phyloP scores from a whole-genome alignment of 2,797 vertebrate species.

The Gymnothorax javanicus region DNA sequence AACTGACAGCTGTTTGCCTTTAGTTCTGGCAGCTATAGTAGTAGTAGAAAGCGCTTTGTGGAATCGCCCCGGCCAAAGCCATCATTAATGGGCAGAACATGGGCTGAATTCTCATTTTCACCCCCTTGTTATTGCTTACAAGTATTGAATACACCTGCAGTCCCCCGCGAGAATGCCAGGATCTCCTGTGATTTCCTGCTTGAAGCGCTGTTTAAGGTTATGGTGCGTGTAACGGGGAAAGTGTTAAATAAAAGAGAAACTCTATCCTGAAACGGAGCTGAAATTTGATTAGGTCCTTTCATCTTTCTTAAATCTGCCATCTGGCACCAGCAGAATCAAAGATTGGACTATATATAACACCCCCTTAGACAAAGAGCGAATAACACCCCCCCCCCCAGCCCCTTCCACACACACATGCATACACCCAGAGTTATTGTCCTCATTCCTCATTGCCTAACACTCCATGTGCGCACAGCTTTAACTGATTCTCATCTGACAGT shows the following conservation, averaged over 20 bases:
- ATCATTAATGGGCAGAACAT: constrained; percentile 70
- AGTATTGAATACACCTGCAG: constrained; percentile 51
- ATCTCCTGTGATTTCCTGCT: constrained; percentile 75
- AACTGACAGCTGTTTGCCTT: constrained; percentile 72
- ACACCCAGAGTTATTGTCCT: constrained; percentile 14
- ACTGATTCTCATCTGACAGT: constrained; percentile 8
- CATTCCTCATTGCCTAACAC: neutral
- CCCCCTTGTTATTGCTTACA: constrained; percentile 63
- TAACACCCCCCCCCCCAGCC: neutral
- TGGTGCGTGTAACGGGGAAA: constrained; percentile 65
- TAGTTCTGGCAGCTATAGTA: constrained; percentile 66
- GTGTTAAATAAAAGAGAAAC: constrained; percentile 74
- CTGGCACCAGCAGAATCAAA: constrained; percentile 73
- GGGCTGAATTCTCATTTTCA: constrained; percentile 66
- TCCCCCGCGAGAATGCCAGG: constrained; percentile 55
- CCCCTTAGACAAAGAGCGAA: constrained; percentile 52
- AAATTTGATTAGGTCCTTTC: constrained; percentile 80
- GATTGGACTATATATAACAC: constrained; percentile 74
- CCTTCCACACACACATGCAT: constrained; percentile 19
- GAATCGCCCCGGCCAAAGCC: constrained; percentile 66
- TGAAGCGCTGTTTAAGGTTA: constrained; percentile 72
- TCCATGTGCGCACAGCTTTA: neutral
- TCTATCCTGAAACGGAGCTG: constrained; percentile 72
- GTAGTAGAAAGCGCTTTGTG: constrained; percentile 67
- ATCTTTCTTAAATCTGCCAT: constrained; percentile 78